Percentiles rank a stretch among this genome's conserved stretches.
Evolutionary conservation across 92 coral and sea anemone genomes (phyloP).

Genomic region (Isaurus tuberculatus): DNA sequence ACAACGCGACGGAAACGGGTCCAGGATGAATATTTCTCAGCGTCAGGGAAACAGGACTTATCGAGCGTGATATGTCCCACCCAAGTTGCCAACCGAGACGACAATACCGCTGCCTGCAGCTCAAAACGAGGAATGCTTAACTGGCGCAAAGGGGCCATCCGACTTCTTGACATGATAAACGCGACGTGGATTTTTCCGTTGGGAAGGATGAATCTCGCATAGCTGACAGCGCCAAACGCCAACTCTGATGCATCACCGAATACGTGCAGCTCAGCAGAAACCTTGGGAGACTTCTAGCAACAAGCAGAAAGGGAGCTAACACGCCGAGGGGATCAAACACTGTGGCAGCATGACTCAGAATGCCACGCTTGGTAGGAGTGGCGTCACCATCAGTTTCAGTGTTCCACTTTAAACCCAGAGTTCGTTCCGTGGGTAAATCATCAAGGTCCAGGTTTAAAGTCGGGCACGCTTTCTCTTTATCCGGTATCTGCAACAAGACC

Average conservation of each 20-base stretch:
- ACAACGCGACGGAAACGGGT: not conserved
- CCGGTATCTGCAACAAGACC: constrained; percentile 47
- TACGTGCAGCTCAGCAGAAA: constrained; percentile 53
- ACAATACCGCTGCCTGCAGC: constrained; percentile 76
- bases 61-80: not conserved
- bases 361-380: constrained; percentile 37
- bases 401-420: constrained; percentile 53
- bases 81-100: constrained; percentile 41
- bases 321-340: constrained; percentile 67
- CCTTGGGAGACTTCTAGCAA: constrained; percentile 40
- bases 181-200: constrained; percentile 41
- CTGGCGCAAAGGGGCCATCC: constrained; percentile 71
- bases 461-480: constrained; percentile 49
- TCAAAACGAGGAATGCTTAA: too few species aligned
- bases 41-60: not conserved
- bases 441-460: constrained; percentile 7
- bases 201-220: too few species aligned
- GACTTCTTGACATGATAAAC: constrained; percentile 63
- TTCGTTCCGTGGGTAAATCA: constrained; percentile 21
- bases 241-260: constrained; percentile 72
- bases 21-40: not conserved
- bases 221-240: constrained; percentile 45
- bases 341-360: constrained; percentile 47
- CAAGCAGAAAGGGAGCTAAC: constrained; percentile 37
- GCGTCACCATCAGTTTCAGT: constrained; percentile 58